A percentile compares a stretch with the other conserved stretches of the same genome.
phyloP scores from a whole-genome alignment of 2,113 vertebrate genomes.

The Tenrec ecaudatus region DNA sequence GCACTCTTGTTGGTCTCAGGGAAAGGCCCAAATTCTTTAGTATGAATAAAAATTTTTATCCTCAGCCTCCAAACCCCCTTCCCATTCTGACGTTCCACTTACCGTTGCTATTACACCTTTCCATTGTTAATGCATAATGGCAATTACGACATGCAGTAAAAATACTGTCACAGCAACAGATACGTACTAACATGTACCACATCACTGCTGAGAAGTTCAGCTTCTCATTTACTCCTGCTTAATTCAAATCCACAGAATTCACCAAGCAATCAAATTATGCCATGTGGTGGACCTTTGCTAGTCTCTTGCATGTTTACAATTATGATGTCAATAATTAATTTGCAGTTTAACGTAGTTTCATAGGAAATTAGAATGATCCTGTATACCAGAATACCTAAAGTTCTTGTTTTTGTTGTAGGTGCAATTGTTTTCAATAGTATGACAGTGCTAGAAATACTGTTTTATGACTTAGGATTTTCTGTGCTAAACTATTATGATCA shows the following conservation, averaged over 20 bases:
- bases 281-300: neutral
- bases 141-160: neutral
- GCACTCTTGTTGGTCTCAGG: slow-evolving; percentile 4
- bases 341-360: slow-evolving; percentile 13
- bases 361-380: slow-evolving; percentile 26
- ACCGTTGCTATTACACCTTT: neutral
- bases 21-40: neutral
- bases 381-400: neutral
- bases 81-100: neutral
- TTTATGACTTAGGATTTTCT: slow-evolving; percentile 22
- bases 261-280: neutral
- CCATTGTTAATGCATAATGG: slow-evolving; percentile 35
- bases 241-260: neutral
- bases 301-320: neutral
- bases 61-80: neutral
- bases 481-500: neutral
- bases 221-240: neutral
- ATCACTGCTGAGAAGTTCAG: neutral
- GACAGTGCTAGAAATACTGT: neutral
- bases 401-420: neutral
- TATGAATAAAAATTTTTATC: neutral
- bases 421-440: neutral
- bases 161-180: neutral
- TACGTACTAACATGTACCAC: neutral
- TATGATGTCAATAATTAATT: slow-evolving; percentile 1